Base-by-base conservation (phyloP, 2,888 invertebrate genomes). In the Nineta flava region DNA sequence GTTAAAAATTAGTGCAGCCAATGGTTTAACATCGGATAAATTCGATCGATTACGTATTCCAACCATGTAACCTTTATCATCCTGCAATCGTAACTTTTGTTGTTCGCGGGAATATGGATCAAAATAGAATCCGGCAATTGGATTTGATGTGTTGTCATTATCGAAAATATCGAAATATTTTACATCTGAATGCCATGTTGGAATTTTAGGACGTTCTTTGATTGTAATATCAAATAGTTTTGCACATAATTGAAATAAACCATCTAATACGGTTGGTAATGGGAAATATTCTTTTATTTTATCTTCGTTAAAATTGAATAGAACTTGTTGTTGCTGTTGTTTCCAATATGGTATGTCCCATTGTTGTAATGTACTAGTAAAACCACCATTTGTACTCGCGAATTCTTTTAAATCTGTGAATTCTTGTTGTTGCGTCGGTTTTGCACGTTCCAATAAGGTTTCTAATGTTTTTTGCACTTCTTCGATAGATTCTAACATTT, bases 291-390 rank as follows among this genome's bases (percentile, higher is more conserved):
- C 79, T 17, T 79, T 72, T 10, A 88, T 70, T 56, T 76, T 70
- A 53, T 81, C 77, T 55, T 87, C 85, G 58, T 85, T 78, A 55
- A 80, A 76, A 49, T 78, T 74, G 59, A 75, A 83, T 9, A 83
- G 61, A 0, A 75, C 68, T 59, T 73, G 71, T 55, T 76, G 73
- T 55, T 90, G 86, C 62, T 85, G 83, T 55, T 87, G 74, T 57
- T 81, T 76, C 88, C 91, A 96, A 62, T 84, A 96, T 1, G 84
- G 77, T 44, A 95, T 72, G 66, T 96, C 96, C 81, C 87, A 94
- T 46, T 79, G 70, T 57, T 86, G 79, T 17, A 93, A 64, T 9
- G 63, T 57, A 7, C 74, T 73, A 42, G 76, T 70, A 58, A 86
- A 86, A 0, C 90, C 90, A 59, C 79, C 72, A 48, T 80, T 76